phyloP scores from a whole-genome alignment of 1,140 invertebrate species.

The Drosophila sucinea region DNA sequence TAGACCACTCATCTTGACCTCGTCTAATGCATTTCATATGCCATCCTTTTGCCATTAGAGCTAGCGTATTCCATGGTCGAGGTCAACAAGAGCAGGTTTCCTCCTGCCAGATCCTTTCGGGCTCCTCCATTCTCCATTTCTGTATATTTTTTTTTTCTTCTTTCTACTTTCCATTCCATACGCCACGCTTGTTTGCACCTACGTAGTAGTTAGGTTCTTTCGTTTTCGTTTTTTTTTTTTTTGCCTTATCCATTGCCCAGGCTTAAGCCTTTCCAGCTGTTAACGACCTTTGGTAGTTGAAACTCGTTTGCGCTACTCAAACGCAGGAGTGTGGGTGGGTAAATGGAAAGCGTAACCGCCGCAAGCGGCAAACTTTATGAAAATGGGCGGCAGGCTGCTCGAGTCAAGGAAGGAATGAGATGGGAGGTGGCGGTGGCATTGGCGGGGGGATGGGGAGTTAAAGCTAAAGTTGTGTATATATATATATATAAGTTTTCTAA shows the following conservation, averaged over 20 bases:
- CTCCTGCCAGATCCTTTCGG: constrained; percentile 35
- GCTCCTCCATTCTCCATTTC: constrained; percentile 16
- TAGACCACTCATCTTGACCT: not conserved
- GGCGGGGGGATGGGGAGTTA: not conserved
- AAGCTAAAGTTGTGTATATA: constrained; percentile 44
- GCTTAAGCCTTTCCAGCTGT: constrained; percentile 71
- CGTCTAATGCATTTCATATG: constrained; percentile 3
- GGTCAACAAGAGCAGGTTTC: constrained; percentile 51
- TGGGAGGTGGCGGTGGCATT: not conserved
- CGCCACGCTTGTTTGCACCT: constrained; percentile 71
- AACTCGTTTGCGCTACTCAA: constrained; percentile 47
- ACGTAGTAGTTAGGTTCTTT: constrained; percentile 22
- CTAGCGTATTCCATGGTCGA: constrained; percentile 71
- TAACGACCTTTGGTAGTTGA: constrained; percentile 75
- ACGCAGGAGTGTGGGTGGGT: not conserved
- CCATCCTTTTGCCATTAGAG: constrained; percentile 50
- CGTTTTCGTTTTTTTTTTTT: constrained; percentile 25
- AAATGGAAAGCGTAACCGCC: constrained; percentile 43
- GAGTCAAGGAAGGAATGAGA: constrained; percentile 11
- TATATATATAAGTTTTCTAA: constrained; percentile 70
- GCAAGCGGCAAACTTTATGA: constrained; percentile 69
- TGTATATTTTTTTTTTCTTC: constrained; percentile 4
- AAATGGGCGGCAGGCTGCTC: constrained; percentile 40
- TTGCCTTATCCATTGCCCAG: constrained; percentile 31
- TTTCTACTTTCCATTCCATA: constrained; percentile 25